These are phyloP conservation scores for Pilophorus perplexus DNA, from an alignment of 2,888 invertebrate genomes.

Conservation along the genomic window DNA sequence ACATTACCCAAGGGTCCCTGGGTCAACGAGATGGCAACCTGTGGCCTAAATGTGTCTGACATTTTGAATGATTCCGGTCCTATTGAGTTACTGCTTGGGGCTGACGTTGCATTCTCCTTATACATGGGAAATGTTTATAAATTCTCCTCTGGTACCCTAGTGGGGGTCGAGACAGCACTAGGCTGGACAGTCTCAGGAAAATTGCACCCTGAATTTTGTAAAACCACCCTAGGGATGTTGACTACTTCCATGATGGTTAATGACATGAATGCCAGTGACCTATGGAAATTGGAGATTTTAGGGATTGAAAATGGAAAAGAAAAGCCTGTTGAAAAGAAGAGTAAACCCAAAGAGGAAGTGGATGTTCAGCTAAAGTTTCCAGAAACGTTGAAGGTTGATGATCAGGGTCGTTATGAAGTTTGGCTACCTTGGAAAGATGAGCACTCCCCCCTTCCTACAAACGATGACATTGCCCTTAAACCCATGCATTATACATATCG, in stretches of 20 bases:
- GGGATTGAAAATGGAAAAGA: background rate
- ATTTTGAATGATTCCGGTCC: background rate
- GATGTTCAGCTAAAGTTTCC: background rate
- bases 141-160: background rate
- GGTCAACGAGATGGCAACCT: background rate
- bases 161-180: background rate
- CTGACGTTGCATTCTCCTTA: background rate
- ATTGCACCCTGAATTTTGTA: background rate
- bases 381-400: background rate
- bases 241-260: background rate
- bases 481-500: background rate
- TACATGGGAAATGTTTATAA: background rate
- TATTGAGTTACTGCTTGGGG: background rate
- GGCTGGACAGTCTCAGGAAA: background rate
- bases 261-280: background rate
- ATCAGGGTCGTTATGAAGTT: background rate
- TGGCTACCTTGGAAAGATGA: background rate
- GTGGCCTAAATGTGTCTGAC: background rate
- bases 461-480: background rate
- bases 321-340: background rate
- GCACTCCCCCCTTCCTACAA: background rate
- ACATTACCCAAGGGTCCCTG: background rate
- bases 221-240: background rate
- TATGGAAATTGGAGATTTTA: background rate
- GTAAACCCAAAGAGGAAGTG: background rate